Percentiles rank a stretch among this genome's conserved stretches.
Evolutionary conservation across 1,140 invertebrate species (phyloP).

Genomic region (Cheumatopsyche charites): DNA sequence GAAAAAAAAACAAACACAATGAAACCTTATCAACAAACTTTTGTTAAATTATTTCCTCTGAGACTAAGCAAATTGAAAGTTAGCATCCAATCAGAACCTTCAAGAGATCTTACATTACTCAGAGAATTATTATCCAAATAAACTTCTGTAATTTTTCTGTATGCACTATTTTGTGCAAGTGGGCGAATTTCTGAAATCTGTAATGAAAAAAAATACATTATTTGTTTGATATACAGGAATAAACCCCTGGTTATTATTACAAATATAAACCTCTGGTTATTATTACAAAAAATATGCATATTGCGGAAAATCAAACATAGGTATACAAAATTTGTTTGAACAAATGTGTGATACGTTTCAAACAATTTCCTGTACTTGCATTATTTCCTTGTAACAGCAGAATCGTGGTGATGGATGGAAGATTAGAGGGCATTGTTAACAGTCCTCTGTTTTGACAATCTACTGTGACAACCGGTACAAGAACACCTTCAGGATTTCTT

Average conservation of each 20-base stretch:
- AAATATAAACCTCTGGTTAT: too few relatives aligned
- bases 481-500: slow-evolving; percentile 48
- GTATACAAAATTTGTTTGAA: not conserved
- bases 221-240: not conserved
- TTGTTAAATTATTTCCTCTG: slow-evolving; percentile 71
- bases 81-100: slow-evolving; percentile 77
- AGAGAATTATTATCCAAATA: slow-evolving; percentile 79
- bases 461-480: slow-evolving; percentile 61
- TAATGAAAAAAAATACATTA: not conserved
- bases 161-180: slow-evolving; percentile 69
- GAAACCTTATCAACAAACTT: slow-evolving; percentile 60
- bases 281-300: slow-evolving; percentile 1
- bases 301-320: not conserved
- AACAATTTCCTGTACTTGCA: slow-evolving; percentile 52
- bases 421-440: slow-evolving; percentile 53
- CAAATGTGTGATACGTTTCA: not conserved
- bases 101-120: slow-evolving; percentile 70
- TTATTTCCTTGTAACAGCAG: slow-evolving; percentile 63
- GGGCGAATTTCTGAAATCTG: slow-evolving; percentile 65
- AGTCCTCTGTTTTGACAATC: slow-evolving; percentile 59
- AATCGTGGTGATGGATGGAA: slow-evolving; percentile 62
- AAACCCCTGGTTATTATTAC: too few relatives aligned
- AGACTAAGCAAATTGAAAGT: slow-evolving; percentile 77
- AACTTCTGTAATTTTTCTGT: slow-evolving; percentile 71
- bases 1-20: not conserved